A percentile compares a stretch with the other conserved stretches of the same genome.
Conservation (phyloP, 1,140 invertebrate genomes). For the Drosophila funebris region DNA sequence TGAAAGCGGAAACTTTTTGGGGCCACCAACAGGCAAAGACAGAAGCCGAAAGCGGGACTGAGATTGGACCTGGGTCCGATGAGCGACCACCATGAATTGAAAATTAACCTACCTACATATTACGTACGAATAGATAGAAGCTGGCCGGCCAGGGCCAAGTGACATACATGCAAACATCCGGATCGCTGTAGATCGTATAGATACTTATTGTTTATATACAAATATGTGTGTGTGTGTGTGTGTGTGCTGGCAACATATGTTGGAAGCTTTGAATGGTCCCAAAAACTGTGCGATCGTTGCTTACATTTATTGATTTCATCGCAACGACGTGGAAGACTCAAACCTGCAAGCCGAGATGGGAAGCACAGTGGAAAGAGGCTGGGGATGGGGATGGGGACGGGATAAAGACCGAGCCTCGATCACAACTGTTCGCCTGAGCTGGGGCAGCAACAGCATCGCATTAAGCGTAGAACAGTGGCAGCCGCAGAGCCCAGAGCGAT, state of each 20-base stretch:
- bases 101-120: conserved; percentile 77
- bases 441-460: conserved; percentile 48
- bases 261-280: conserved; percentile 48
- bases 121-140: conserved; percentile 58
- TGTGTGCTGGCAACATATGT: conserved; percentile 36
- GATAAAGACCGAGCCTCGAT: background rate
- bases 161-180: conserved; percentile 59
- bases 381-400: background rate
- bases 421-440: conserved; percentile 36
- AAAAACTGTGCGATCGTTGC: conserved; percentile 57
- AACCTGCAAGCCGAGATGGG: background rate
- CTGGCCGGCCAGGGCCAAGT: conserved; percentile 34
- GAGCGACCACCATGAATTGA: conserved; percentile 62
- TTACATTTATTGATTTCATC: conserved; percentile 80
- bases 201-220: conserved; percentile 37
- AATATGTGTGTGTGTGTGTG: background rate
- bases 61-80: conserved; percentile 9
- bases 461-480: conserved; percentile 83
- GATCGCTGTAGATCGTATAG: conserved; percentile 63
- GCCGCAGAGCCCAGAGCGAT: conserved; percentile 75
- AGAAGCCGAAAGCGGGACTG: background rate
- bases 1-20: conserved; percentile 44
- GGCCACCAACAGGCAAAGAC: conserved; percentile 35
- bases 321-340: conserved; percentile 30
- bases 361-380: too few species aligned